Percentiles rank a stretch among this genome's conserved stretches.
Conservation (phyloP, 2,888 invertebrate species). For the Agriopis leucophaearia region DNA sequence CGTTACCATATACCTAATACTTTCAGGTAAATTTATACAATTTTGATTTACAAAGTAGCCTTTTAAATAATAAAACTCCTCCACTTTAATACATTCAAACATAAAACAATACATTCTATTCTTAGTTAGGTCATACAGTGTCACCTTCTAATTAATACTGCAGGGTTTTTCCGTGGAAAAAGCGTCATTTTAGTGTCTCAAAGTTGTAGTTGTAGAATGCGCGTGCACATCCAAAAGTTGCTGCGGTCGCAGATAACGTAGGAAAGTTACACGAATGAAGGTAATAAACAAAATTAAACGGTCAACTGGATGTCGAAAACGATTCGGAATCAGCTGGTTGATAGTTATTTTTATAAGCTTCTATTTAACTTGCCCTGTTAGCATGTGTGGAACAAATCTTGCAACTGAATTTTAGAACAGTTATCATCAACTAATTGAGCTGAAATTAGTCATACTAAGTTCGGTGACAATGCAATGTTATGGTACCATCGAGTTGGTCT, state of each 20-base stretch:
- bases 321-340: slow-evolving; percentile 2
- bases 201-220: slow-evolving; percentile 60
- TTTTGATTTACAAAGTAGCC: not conserved
- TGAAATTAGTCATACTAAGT: too few species aligned
- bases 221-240: slow-evolving; percentile 51
- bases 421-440: too few species aligned
- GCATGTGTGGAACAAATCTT: too few species aligned
- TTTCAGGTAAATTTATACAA: not conserved
- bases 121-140: slow-evolving; percentile 42
- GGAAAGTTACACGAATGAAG: slow-evolving; percentile 63
- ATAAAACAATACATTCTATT: slow-evolving; percentile 26
- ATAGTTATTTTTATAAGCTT: too few species aligned
- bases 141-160: slow-evolving; percentile 42
- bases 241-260: slow-evolving; percentile 52
- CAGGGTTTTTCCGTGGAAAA: slow-evolving; percentile 27
- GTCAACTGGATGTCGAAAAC: slow-evolving; percentile 4
- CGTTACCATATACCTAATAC: too few species aligned
- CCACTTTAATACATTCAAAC: not conserved
- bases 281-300: slow-evolving; percentile 56
- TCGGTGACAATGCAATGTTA: too few species aligned
- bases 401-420: too few species aligned
- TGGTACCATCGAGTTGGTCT: too few species aligned
- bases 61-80: not conserved
- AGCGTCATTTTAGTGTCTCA: slow-evolving; percentile 60
- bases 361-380: too few species aligned